Percentiles rank a stretch among this genome's conserved stretches.
Conservation (phyloP, 2,797 vertebrate genomes). For the Arvicola amphibius region DNA sequence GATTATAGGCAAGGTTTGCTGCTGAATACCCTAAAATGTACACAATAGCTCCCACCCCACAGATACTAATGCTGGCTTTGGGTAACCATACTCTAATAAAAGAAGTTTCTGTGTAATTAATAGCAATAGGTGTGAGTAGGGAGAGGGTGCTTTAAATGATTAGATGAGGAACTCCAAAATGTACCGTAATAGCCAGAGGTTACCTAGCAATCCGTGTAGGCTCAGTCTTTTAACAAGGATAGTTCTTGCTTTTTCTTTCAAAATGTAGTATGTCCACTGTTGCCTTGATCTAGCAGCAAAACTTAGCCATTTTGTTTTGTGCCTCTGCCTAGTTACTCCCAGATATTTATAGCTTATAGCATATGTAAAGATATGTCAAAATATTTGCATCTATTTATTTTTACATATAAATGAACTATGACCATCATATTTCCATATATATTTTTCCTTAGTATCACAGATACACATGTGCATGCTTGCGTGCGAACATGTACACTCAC, state of each 20-base stretch:
- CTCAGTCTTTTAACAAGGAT: background rate
- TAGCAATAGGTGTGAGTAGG: background rate
- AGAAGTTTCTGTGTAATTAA: background rate
- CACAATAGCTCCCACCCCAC: background rate
- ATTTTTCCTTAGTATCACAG: conserved; percentile 18
- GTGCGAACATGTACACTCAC: no score
- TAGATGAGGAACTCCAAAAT: background rate
- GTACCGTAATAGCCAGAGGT: background rate
- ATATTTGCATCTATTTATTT: conserved; percentile 44
- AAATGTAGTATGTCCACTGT: background rate
- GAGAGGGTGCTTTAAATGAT: background rate
- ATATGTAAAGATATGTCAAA: conserved; percentile 47
- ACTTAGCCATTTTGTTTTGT: conserved; percentile 21
- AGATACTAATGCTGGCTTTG: background rate
- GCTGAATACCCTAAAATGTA: background rate
- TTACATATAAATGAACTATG: background rate
- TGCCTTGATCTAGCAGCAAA: conserved; percentile 11
- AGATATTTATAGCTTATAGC: background rate
- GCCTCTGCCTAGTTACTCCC: conserved; percentile 3
- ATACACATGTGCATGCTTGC: background rate
- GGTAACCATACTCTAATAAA: background rate
- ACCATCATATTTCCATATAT: background rate
- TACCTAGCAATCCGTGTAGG: background rate
- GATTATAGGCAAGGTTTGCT: background rate
- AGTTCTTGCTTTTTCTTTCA: conserved; percentile 31